These are phyloP conservation scores for Enteromius mattozi DNA, from an alignment of 2,797 vertebrate genomes.

Conservation along the genomic window DNA sequence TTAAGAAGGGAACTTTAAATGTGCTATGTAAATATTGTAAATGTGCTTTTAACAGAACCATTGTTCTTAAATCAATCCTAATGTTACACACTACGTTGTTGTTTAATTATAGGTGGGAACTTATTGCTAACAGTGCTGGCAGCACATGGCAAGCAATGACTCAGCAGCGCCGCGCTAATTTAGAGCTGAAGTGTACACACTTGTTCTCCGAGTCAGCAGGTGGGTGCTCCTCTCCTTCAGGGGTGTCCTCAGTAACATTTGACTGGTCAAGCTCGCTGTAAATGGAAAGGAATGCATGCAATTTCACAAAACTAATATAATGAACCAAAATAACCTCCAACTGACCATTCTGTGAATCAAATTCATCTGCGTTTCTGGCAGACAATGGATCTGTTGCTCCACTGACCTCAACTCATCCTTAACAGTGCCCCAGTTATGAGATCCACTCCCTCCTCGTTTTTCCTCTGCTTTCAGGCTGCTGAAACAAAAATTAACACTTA, in stretches of 20 bases:
- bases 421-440: slow-evolving; percentile 99
- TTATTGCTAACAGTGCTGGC: neutral
- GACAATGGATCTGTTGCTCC: neutral
- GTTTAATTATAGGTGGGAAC: neutral
- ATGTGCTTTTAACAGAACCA: neutral
- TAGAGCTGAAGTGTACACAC: slow-evolving; percentile 76
- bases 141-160: slow-evolving; percentile 6
- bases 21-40: neutral
- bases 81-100: neutral
- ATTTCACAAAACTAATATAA: neutral
- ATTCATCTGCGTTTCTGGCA: neutral
- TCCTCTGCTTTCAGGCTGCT: slow-evolving; percentile 97
- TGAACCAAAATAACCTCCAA: neutral
- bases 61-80: neutral
- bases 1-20: neutral
- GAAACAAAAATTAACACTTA: slow-evolving; percentile 83
- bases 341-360: neutral
- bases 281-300: neutral
- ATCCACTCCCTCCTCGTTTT: slow-evolving; percentile 96
- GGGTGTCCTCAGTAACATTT: slow-evolving; percentile 90
- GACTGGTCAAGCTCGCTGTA: slow-evolving; percentile 95
- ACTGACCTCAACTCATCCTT: slow-evolving; percentile 98
- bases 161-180: neutral
- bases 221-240: slow-evolving; percentile 95
- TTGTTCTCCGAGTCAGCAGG: slow-evolving; percentile 97